phyloP scores from a whole-genome alignment of 2,888 invertebrate genomes.

The Philereme transversata region DNA sequence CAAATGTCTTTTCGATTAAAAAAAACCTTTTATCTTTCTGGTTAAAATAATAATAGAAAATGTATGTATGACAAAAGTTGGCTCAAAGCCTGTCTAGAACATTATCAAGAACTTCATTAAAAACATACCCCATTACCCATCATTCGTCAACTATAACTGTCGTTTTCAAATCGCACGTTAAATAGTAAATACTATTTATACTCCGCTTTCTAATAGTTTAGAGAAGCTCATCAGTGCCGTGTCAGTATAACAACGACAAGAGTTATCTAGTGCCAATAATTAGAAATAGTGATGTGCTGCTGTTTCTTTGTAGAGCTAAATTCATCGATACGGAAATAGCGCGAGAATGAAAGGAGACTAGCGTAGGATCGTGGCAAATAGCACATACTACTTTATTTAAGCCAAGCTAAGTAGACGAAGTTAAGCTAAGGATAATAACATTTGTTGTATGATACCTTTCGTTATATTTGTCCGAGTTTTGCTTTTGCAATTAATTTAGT shows the following conservation, averaged over 20 bases:
- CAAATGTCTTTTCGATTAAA: too few species aligned
- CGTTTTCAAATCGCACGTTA: conserved; percentile 11
- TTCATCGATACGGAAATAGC: neutral
- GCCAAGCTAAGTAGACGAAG: too few species aligned
- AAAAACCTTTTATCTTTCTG: too few species aligned
- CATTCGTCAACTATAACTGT: conserved; percentile 13
- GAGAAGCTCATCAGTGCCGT: conserved; percentile 28
- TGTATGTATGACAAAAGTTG: neutral
- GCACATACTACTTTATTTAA: too few species aligned
- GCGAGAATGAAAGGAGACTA: neutral
- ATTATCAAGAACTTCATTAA: conserved; percentile 1
- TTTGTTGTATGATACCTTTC: too few species aligned
- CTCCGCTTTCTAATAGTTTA: conserved; percentile 26
- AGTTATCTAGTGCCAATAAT: conserved; percentile 38
- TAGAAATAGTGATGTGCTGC: conserved; percentile 51
- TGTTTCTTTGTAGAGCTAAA: neutral
- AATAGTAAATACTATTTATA: conserved; percentile 14
- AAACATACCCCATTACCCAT: conserved; percentile 1
- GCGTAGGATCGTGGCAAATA: too few species aligned
- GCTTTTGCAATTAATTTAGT: too few species aligned
- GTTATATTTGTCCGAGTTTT: too few species aligned
- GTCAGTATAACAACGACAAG: conserved; percentile 28
- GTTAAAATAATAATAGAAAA: neutral
- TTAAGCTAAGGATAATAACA: too few species aligned
- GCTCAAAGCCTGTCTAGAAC: neutral